Conservation (phyloP, 2,113 vertebrate genomes). For the Stegostoma tigrinum region DNA sequence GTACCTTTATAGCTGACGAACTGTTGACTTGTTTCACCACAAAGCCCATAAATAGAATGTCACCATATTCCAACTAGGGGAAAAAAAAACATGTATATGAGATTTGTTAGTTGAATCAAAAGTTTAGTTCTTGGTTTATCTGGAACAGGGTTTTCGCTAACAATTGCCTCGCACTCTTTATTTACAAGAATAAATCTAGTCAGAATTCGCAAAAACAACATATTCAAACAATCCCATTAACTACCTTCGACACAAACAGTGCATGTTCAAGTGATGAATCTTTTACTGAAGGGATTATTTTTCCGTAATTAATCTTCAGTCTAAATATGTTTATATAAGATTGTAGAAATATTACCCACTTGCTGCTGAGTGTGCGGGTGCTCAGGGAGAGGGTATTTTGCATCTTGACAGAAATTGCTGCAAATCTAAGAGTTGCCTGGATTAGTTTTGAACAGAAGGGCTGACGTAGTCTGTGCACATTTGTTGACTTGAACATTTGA, state of each 20-base stretch:
- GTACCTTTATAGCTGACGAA: conserved; percentile 48
- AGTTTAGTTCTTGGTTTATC: background rate
- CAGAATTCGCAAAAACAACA: background rate
- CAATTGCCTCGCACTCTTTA: background rate
- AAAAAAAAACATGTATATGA: background rate
- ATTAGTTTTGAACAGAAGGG: background rate
- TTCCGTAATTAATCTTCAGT: background rate
- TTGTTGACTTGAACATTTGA: background rate
- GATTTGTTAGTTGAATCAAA: background rate
- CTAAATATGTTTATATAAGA: background rate
- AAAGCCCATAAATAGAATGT: conserved; percentile 44
- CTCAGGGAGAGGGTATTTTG: background rate
- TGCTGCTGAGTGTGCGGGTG: background rate
- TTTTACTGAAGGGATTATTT: background rate
- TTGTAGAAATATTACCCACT: background rate
- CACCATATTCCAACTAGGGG: conserved; percentile 37
- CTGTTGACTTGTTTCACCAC: conserved; percentile 45
- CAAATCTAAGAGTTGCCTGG: background rate
- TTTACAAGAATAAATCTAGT: background rate
- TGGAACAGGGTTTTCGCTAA: background rate
- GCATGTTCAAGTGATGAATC: background rate
- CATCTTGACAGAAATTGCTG: background rate
- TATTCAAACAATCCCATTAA: background rate
- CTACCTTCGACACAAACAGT: background rate
- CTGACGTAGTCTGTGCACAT: background rate